phyloP scores from a whole-genome alignment of 1,140 invertebrate genomes.

The Wasmannia auropunctata region DNA sequence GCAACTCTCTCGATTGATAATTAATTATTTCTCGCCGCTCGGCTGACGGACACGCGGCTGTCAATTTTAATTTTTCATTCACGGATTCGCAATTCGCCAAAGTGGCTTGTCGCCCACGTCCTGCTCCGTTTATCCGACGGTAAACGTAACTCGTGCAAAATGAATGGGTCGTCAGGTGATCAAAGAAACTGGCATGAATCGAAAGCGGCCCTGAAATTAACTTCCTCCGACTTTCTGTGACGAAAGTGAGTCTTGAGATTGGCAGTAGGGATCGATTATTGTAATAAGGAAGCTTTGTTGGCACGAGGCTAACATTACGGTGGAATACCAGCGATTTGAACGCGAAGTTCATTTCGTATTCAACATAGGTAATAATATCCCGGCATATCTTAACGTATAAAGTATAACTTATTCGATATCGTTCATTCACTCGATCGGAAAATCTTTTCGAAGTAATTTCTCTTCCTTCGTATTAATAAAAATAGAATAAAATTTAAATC shows the following conservation, averaged over 20 bases:
- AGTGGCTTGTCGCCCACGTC: slow-evolving; percentile 12
- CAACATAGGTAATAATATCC: neutral
- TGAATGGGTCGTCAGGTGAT: slow-evolving; percentile 22
- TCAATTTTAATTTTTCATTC: slow-evolving; percentile 57
- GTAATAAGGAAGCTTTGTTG: slow-evolving; percentile 25
- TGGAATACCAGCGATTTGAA: slow-evolving; percentile 6
- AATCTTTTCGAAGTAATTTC: neutral
- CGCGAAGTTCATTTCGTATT: slow-evolving; percentile 6
- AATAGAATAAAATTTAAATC: neutral
- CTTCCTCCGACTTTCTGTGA: slow-evolving; percentile 29
- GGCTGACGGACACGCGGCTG: slow-evolving; percentile 15
- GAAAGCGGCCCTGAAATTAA: slow-evolving; percentile 14
- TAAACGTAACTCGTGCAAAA: slow-evolving; percentile 41
- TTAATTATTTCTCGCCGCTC: slow-evolving; percentile 23
- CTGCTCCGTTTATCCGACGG: neutral
- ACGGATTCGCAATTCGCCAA: neutral
- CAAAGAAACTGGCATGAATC: slow-evolving; percentile 6
- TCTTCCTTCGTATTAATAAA: neutral
- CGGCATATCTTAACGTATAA: neutral
- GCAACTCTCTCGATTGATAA: slow-evolving; percentile 7
- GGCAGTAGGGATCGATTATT: slow-evolving; percentile 22
- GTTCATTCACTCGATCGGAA: neutral
- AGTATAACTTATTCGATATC: neutral
- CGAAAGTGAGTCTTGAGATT: slow-evolving; percentile 11
- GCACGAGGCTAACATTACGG: slow-evolving; percentile 16